These are phyloP conservation scores for Drosophila maculinotata DNA, from an alignment of 2,888 invertebrate species.

Conservation along the genomic window DNA sequence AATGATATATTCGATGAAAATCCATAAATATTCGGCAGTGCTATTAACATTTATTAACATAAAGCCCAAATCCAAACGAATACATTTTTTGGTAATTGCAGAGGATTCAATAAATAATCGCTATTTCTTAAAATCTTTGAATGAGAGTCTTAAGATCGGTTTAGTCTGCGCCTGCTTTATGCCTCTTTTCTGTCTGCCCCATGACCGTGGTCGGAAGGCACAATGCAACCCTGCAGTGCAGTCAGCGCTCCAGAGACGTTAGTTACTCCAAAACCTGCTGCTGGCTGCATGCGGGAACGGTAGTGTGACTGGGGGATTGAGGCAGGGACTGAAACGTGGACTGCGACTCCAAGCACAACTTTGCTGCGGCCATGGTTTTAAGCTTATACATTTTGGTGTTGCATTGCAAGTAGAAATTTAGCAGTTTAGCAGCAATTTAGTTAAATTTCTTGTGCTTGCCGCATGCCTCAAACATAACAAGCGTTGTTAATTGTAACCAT, in stretches of 20 bases:
- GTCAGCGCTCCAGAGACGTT: constrained; percentile 61
- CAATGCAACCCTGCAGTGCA: constrained; percentile 23
- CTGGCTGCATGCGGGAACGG: constrained; percentile 12
- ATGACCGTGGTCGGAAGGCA: constrained; percentile 1
- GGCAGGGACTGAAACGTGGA: constrained; percentile 1
- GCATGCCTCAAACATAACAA: constrained; percentile 72
- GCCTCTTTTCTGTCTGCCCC: neutral
- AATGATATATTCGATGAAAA: no score
- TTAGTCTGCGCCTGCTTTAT: no score
- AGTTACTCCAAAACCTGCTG: constrained; percentile 51
- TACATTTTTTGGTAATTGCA: no score
- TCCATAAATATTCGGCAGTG: no score
- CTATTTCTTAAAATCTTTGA: no score
- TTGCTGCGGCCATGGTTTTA: constrained; percentile 8
- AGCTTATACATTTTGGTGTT: constrained; percentile 47
- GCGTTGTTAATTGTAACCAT: constrained; percentile 73
- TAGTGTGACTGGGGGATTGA: neutral
- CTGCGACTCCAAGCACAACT: constrained; percentile 9
- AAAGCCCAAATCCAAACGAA: no score
- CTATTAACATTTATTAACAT: no score
- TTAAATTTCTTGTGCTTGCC: constrained; percentile 66
- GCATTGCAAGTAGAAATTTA: constrained; percentile 71
- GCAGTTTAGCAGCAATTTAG: constrained; percentile 68
- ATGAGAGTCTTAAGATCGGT: no score
- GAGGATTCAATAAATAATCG: no score